phyloP scores from a whole-genome alignment of 2,888 invertebrate genomes.

The Rhodophaea formosa region DNA sequence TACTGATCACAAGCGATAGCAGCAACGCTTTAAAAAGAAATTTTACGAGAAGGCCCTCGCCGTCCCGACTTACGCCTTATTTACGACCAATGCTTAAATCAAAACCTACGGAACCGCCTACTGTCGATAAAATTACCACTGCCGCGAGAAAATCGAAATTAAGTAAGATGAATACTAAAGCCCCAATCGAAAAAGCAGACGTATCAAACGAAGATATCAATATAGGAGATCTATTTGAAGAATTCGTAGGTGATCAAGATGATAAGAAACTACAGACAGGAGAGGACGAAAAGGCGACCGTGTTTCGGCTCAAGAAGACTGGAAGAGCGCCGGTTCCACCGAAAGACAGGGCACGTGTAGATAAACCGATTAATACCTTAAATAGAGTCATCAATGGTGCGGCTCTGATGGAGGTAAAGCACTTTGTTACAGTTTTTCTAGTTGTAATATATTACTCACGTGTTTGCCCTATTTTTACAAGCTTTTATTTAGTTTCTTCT shows the following conservation, averaged over 20 bases:
- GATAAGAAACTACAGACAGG: constrained; percentile 9
- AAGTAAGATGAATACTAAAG: constrained; percentile 21
- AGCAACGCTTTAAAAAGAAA: constrained; percentile 59
- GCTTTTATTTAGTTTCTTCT: no score
- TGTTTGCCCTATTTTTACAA: no score
- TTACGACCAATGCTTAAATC: constrained; percentile 36
- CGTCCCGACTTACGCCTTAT: constrained; percentile 61
- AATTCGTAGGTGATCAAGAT: constrained; percentile 40
- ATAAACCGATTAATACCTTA: constrained; percentile 52
- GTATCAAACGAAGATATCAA: constrained; percentile 47
- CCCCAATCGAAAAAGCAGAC: constrained; percentile 10
- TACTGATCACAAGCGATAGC: constrained; percentile 82
- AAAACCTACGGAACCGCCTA: constrained; percentile 12
- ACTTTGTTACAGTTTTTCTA: constrained; percentile 4
- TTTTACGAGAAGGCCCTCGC: constrained; percentile 61
- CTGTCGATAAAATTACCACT: constrained; percentile 5
- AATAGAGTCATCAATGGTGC: constrained; percentile 64
- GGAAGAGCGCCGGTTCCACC: not conserved
- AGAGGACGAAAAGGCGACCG: not conserved
- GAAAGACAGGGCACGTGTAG: constrained; percentile 32
- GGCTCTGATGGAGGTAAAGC: constrained; percentile 52
- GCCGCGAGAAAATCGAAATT: constrained; percentile 23
- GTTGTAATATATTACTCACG: not conserved
- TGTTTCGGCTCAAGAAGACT: not conserved
- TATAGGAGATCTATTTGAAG: constrained; percentile 52